Evolutionary conservation across 1,140 invertebrate species (phyloP).

Genomic region (Parasteatoda tepidariorum): DNA sequence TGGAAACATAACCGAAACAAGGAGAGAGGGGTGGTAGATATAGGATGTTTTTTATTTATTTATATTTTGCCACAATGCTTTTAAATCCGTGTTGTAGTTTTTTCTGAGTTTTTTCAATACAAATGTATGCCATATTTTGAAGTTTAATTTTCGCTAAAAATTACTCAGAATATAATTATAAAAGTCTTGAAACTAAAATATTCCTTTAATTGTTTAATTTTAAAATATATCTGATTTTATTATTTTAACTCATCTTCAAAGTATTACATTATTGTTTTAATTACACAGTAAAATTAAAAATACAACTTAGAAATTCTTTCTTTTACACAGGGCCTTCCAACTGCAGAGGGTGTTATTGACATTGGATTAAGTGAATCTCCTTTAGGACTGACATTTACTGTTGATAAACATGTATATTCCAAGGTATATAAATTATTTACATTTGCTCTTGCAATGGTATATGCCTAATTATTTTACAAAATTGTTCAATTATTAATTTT

Average conservation of each 20-base stretch:
- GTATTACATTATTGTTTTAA: background rate
- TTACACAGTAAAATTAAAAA: no score
- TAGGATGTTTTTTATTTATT: no score
- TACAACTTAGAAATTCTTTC: no score
- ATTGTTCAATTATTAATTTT: no score
- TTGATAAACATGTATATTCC: slow-evolving; percentile 49
- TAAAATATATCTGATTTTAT: background rate
- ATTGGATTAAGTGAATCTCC: slow-evolving; percentile 5
- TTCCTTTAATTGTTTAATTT: background rate
- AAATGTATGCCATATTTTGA: background rate
- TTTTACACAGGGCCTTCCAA: slow-evolving; percentile 40
- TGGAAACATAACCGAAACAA: no score
- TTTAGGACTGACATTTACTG: slow-evolving; percentile 17
- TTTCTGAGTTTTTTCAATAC: background rate
- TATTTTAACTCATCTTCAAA: background rate
- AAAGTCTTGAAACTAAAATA: background rate
- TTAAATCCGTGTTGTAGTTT: background rate
- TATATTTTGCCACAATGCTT: background rate
- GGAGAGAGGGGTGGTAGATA: no score
- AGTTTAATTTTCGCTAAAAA: background rate
- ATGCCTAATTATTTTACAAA: background rate
- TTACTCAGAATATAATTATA: background rate
- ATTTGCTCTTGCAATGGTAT: background rate
- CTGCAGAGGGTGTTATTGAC: slow-evolving; percentile 37
- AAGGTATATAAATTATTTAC: slow-evolving; percentile 26